These are phyloP conservation scores for Schizopygopsis malacanthus DNA, from an alignment of 2,797 vertebrate species.

Conservation along the genomic window DNA sequence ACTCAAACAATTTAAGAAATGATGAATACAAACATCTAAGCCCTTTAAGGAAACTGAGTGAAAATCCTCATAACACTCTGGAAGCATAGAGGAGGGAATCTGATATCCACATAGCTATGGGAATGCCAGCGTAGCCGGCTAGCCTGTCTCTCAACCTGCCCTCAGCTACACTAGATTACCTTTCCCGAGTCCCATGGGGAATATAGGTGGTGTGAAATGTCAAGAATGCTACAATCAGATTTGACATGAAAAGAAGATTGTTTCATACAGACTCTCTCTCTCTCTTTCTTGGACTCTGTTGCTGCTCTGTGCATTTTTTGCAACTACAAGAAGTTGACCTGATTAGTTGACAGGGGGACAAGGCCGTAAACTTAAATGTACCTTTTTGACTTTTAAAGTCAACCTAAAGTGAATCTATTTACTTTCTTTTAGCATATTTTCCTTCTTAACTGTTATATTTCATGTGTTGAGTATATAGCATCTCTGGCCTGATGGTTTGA, in stretches of 20 bases:
- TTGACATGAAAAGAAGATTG: conserved; percentile 72
- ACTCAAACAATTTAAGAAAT: conserved; percentile 70
- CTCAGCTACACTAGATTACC: conserved; percentile 69
- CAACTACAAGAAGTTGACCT: not conserved
- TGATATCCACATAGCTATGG: conserved; percentile 63
- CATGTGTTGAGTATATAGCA: conserved; percentile 66
- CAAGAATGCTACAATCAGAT: conserved; percentile 76
- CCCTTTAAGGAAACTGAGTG: conserved; percentile 65
- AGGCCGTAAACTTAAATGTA: not conserved
- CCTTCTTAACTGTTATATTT: conserved; percentile 57
- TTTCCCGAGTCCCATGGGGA: conserved; percentile 65
- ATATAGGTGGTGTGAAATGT: conserved; percentile 71
- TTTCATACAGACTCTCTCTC: conserved; percentile 61
- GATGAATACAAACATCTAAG: conserved; percentile 75
- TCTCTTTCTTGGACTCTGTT: conserved; percentile 27
- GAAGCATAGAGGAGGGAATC: conserved; percentile 60
- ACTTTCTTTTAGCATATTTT: not conserved
- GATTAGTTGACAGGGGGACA: not conserved
- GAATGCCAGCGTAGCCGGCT: conserved; percentile 53
- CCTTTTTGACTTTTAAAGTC: not conserved
- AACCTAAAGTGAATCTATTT: not conserved
- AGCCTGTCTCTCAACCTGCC: conserved; percentile 59
- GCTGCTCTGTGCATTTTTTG: not conserved
- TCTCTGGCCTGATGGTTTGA: conserved; percentile 61
- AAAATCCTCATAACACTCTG: conserved; percentile 67